phyloP scores from a whole-genome alignment of 2,888 invertebrate species.

The Dryococelus australis region DNA sequence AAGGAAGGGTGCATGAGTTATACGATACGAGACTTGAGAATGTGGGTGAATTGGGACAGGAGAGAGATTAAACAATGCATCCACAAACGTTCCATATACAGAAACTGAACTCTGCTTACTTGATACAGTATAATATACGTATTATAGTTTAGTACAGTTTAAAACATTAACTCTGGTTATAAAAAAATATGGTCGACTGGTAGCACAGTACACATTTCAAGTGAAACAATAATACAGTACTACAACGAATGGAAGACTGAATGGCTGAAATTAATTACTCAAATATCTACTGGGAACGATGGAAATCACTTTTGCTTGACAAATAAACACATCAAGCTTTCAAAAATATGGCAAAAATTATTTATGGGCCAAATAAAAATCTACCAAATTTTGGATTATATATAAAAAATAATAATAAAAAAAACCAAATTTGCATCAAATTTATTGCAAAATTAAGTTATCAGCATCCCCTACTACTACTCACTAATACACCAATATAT shows the following conservation, averaged over 20 bases:
- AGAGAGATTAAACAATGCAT: slow-evolving; percentile 20
- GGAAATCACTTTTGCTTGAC: slow-evolving; percentile 9
- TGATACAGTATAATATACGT: neutral
- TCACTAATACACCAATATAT: neutral
- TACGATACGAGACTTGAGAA: neutral
- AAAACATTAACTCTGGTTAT: neutral
- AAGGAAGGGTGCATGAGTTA: slow-evolving; percentile 36
- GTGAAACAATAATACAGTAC: slow-evolving; percentile 2
- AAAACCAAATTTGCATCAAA: neutral
- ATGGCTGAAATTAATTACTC: neutral
- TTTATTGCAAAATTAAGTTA: neutral
- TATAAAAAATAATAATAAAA: too few species aligned
- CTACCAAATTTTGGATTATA: neutral
- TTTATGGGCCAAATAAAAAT: neutral
- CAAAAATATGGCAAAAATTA: neutral
- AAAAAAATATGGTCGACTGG: neutral
- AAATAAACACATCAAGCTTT: slow-evolving; percentile 13
- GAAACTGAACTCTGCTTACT: slow-evolving; percentile 4
- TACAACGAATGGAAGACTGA: neutral
- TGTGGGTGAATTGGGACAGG: slow-evolving; percentile 2
- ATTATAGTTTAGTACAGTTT: neutral
- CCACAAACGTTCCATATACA: slow-evolving; percentile 23
- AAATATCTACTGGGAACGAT: neutral
- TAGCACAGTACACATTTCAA: slow-evolving; percentile 1
- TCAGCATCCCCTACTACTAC: slow-evolving; percentile 16